Evolutionary conservation across 92 coral and sea anemone species (phyloP), one percentile per base, ranked within the genome.

Genomic region (Zoanthus gigantus): DNA sequence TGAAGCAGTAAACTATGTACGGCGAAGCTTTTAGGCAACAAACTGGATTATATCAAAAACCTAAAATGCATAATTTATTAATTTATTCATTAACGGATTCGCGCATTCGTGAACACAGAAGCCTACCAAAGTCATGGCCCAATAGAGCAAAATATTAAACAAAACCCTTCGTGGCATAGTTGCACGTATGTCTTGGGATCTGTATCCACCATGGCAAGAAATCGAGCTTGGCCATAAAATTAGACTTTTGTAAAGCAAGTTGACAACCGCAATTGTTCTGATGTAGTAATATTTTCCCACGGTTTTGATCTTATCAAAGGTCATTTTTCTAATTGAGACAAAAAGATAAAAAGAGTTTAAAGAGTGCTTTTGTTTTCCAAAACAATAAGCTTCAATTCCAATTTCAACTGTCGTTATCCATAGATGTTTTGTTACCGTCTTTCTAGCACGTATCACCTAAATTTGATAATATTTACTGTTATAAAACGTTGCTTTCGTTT

Each of bases 311-410:
- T 23, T 63, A 63, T 63, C 69, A 63, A 63, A 30, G 74, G 74
- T 69, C 14, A 12, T 31, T 2, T 34, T 69, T 69, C 47, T 69
- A 12, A 31, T 34, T 44, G 17, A 69, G 17, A 11, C 45, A 69
- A 12, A 30, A 69, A 13, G 74, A 69, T 69, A 69, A 69, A 12
- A 34, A 69, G 74, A 12, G 74, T 32, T 29, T 63, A 9, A 30
- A 69, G 72, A 67, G 46, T 34, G 74, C 46, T 69, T 69, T 69
- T 69, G 74, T 69, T 44, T 29, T 69, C 9, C 46, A 69, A 30
- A 4, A 69, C 45, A 69, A 69, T 30, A 13, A 28, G 16, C 15
- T 69, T 32, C 46, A 69, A 30, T 9, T 14, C 17, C 12, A 5
- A 30, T 69, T 44, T 14, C 46, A 69, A 69, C 6, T 11, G 30